phyloP scores from a whole-genome alignment of 2,888 invertebrate genomes.

The Plusia festucae region DNA sequence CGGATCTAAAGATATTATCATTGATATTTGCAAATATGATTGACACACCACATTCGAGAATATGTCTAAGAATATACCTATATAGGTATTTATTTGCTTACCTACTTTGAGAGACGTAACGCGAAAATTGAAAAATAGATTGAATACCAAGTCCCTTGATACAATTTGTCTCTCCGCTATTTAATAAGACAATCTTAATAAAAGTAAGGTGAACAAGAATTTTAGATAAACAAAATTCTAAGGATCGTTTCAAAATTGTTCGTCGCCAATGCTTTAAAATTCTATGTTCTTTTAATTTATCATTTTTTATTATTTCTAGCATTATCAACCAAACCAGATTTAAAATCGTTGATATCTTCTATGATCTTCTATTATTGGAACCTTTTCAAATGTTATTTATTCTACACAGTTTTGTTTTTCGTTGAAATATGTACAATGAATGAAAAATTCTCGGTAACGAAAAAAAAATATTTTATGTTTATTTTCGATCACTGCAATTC shows the following conservation, averaged over 20 bases:
- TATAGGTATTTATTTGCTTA: slow-evolving; percentile 46
- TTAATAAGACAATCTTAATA: slow-evolving; percentile 50
- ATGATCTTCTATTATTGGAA: not conserved
- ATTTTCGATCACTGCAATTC: slow-evolving; percentile 11
- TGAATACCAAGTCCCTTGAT: slow-evolving; percentile 55
- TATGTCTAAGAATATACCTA: too few relatives aligned
- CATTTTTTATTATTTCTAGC: not conserved
- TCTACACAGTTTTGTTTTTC: too few relatives aligned
- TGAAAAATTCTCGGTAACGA: not conserved
- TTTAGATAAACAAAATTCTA: slow-evolving; percentile 28
- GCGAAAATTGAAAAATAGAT: slow-evolving; percentile 63
- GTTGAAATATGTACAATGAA: too few relatives aligned
- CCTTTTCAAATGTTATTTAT: not conserved
- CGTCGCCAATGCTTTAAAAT: not conserved
- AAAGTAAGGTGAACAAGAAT: slow-evolving; percentile 25
- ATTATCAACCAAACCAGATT: slow-evolving; percentile 1
- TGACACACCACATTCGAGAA: slow-evolving; percentile 35
- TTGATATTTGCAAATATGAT: slow-evolving; percentile 42
- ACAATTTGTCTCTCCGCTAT: slow-evolving; percentile 48
- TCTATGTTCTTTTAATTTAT: too few relatives aligned
- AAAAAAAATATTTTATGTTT: not conserved
- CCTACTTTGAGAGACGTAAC: slow-evolving; percentile 41
- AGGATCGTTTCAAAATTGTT: not conserved
- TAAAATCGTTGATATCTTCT: slow-evolving; percentile 1
- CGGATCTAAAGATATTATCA: slow-evolving; percentile 11